phyloP scores from a whole-genome alignment of 2,888 invertebrate genomes.

The Azorinus chamasolen region DNA sequence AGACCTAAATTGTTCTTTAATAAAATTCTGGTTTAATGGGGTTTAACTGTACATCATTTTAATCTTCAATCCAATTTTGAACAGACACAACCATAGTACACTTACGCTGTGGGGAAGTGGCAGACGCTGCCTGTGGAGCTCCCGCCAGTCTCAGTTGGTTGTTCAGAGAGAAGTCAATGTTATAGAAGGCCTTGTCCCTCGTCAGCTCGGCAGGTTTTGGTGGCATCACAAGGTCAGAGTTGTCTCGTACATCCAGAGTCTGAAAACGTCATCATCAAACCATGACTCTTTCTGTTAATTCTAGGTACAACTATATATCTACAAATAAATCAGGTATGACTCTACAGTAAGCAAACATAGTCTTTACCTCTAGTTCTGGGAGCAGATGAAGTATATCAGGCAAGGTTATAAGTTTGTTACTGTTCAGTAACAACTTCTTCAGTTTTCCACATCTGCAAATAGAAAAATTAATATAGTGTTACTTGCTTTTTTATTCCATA shows the following conservation, averaged over 20 bases:
- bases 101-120: conserved; percentile 77
- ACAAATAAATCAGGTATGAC: too few relatives aligned
- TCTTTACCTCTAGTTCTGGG: conserved; percentile 84
- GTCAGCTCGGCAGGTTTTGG: conserved; percentile 95
- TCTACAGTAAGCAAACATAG: too few relatives aligned
- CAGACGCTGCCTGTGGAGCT: conserved; percentile 89
- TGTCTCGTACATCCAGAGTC: conserved; percentile 95
- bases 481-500: too few relatives aligned
- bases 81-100: too few relatives aligned
- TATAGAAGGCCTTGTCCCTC: conserved; percentile 93
- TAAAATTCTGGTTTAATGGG: too few relatives aligned
- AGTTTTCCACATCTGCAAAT: conserved; percentile 93
- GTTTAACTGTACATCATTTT: too few relatives aligned
- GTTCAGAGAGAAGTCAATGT: conserved; percentile 99
- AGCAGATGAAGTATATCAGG: conserved; percentile 99
- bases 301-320: too few relatives aligned
- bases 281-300: too few relatives aligned
- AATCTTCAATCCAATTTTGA: too few relatives aligned
- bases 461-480: not conserved
- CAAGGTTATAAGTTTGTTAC: conserved; percentile 97
- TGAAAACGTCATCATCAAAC: too few relatives aligned
- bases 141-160: conserved; percentile 97
- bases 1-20: too few relatives aligned
- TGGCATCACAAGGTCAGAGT: conserved; percentile 98
- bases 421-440: conserved; percentile 96